Evolutionary conservation across 2,888 invertebrate species (phyloP), one percentile per base, ranked within the genome.

Genomic region (Coelinius sp.): DNA sequence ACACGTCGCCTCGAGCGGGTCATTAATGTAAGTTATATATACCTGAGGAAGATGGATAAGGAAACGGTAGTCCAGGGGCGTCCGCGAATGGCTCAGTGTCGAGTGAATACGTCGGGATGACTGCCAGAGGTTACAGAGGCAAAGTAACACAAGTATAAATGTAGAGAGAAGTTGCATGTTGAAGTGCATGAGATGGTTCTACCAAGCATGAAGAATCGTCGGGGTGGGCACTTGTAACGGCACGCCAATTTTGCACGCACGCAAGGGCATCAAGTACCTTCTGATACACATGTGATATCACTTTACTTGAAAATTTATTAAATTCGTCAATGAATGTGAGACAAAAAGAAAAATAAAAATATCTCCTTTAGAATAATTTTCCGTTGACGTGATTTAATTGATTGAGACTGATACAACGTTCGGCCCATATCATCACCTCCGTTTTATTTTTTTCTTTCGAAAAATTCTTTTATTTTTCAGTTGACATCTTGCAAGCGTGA

Each of bases 401-500:
- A n/a, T n/a, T n/a, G n/a, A n/a, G n/a, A n/a, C n/a, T n/a, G n/a
- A n/a, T n/a, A n/a, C n/a, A n/a, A n/a, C n/a, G n/a, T n/a, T n/a
- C n/a, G n/a, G n/a, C n/a, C n/a, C n/a, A n/a, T n/a, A n/a, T n/a
- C n/a, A n/a, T n/a, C n/a, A n/a, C n/a, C n/a, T n/a, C n/a, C n/a
- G n/a, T n/a, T n/a, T 31, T 31, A 31, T 8, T 31, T 4, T 8
- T 31, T 31, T 31, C 8, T 31, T 8, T 6, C 4, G 4, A 31
- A 31, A 4, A 8, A 31, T 31, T 31, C n/a, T 6, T 14, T 46
- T 46, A 3, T 2, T 41, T 24, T 56, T 53, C 22, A 31, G n/a
- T 17, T 38, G 38, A 53, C 67, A 68, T 68, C n/a, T 53, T 68
- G 67, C 67, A 53, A 41, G 56, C 67, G 53, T 68, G 20, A n/a